Conservation (phyloP, 2,888 invertebrate species). For the Poecilobothrus nobilitatus region DNA sequence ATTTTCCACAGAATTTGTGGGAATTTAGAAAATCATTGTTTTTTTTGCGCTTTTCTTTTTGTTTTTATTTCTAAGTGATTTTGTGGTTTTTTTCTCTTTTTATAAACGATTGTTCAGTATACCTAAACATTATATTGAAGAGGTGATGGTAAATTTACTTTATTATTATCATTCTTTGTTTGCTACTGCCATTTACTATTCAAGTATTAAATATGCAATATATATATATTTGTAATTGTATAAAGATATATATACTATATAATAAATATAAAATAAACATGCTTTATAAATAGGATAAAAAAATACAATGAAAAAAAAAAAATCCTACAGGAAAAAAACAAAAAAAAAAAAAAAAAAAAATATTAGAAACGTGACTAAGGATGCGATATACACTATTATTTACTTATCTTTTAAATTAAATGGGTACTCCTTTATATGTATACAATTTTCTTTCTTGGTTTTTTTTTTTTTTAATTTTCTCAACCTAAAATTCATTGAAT, state of each 20-base stretch:
- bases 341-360: slow-evolving; percentile 32
- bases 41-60: too few species aligned
- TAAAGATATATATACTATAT: not conserved
- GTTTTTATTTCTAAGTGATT: not conserved
- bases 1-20: too few species aligned
- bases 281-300: not conserved
- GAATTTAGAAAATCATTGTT: too few species aligned
- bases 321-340: not conserved
- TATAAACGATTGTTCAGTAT: not conserved
- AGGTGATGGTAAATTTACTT: not conserved
- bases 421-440: slow-evolving; percentile 12
- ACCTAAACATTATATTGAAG: not conserved
- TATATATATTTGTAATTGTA: not conserved
- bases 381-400: slow-evolving; percentile 33
- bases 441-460: not conserved
- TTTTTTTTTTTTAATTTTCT: not conserved
- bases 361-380: slow-evolving; percentile 41
- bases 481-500: not conserved
- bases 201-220: not conserved
- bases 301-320: not conserved
- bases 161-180: not conserved
- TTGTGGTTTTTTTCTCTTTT: not conserved
- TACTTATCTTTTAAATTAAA: slow-evolving; percentile 24
- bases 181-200: not conserved
- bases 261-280: not conserved